Percentiles rank a stretch among this genome's conserved stretches.
Conservation (phyloP, 1,140 invertebrate genomes). For the Tachypleus tridentatus region DNA sequence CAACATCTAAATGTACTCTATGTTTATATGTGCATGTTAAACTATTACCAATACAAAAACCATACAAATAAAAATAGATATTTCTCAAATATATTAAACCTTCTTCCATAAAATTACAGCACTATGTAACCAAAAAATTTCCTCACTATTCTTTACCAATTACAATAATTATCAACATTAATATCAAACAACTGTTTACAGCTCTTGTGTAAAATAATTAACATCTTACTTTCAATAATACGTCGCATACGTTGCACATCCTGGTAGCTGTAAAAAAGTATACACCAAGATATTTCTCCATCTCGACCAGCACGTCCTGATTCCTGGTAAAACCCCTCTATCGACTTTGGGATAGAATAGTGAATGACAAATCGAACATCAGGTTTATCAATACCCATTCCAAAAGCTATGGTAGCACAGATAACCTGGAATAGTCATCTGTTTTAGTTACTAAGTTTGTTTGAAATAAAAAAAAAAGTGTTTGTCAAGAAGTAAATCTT, state of each 20-base stretch:
- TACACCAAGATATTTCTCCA: constrained; percentile 63
- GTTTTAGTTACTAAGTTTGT: background rate
- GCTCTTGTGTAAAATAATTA: background rate
- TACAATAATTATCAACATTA: constrained; percentile 2
- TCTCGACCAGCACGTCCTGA: constrained; percentile 89
- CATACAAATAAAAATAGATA: too few species aligned
- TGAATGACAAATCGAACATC: constrained; percentile 88
- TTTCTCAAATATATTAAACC: too few species aligned
- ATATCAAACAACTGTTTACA: constrained; percentile 1
- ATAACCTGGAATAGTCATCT: constrained; percentile 45
- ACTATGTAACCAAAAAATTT: too few species aligned
- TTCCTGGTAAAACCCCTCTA: constrained; percentile 98
- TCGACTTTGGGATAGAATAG: constrained; percentile 80
- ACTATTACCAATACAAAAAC: too few species aligned
- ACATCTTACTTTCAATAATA: constrained; percentile 32
- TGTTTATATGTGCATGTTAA: too few species aligned
- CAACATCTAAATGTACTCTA: too few species aligned
- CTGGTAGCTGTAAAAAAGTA: constrained; percentile 73
- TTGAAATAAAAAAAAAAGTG: constrained; percentile 6
- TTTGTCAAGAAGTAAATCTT: constrained; percentile 12
- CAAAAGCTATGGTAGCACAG: constrained; percentile 93
- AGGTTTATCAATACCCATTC: constrained; percentile 96
- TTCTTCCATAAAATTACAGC: too few species aligned
- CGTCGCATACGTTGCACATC: constrained; percentile 64
- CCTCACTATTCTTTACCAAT: too few species aligned